Conservation (phyloP, 2,113 vertebrate genomes). For the Sander vitreus region DNA sequence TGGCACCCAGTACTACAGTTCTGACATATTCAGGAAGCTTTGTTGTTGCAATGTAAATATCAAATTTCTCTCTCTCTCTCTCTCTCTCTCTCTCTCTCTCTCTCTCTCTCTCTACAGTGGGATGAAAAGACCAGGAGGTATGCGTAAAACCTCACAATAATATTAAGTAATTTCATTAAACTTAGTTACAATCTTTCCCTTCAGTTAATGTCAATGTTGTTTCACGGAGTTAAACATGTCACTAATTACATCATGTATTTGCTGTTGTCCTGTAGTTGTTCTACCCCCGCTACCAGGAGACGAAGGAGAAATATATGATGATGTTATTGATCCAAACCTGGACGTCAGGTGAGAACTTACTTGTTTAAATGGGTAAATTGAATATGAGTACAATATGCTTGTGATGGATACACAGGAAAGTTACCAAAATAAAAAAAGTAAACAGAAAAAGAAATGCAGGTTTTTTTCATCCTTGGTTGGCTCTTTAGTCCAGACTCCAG, state of each 20-base stretch:
- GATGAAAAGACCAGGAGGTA: constrained; percentile 83
- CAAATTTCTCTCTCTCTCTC: constrained; percentile 22
- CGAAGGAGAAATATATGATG: constrained; percentile 91
- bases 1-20: no score
- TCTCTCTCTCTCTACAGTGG: constrained; percentile 75
- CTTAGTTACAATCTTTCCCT: neutral
- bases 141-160: constrained; percentile 42
- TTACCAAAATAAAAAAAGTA: neutral
- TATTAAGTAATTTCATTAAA: neutral
- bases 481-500: constrained; percentile 83
- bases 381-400: neutral
- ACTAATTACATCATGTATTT: neutral
- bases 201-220: neutral
- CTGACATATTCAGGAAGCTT: no score
- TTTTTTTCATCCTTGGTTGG: constrained; percentile 57
- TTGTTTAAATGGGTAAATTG: neutral
- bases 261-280: constrained; percentile 74
- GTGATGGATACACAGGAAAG: neutral
- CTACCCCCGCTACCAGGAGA: constrained; percentile 84
- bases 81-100: constrained; percentile 66
- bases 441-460: constrained; percentile 22
- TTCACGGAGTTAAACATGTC: neutral
- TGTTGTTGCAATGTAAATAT: constrained; percentile 6
- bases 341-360: constrained; percentile 81
- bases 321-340: constrained; percentile 84